Base-by-base conservation (phyloP, 2,113 vertebrate species). In the Egretta garzetta region DNA sequence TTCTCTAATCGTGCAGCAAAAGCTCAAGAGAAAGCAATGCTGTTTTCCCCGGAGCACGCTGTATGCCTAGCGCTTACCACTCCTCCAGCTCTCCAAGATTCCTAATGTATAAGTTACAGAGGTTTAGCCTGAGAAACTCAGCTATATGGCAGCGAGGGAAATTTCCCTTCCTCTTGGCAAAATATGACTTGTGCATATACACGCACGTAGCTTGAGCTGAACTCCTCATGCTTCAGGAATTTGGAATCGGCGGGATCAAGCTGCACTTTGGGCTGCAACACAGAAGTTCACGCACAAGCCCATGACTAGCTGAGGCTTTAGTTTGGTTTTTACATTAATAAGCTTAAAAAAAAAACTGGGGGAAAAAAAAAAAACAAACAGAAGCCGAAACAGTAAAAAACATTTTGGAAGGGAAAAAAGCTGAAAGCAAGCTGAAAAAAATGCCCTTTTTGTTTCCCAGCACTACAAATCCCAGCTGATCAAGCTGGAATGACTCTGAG, bases 191-290 rank as follows among this genome's bases (percentile, higher is more conserved):
- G 49, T 0, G 6, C 45, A 35, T 45, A 76, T 8, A 66, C 49
- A 89, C 0, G 22, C 90, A 95, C 3, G 4, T 64, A 95, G 92
- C 85, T 83, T 39, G 87, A 32, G 73, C 49, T 64, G 37, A 86
- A 86, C 73, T 94, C 66, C 77, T 96, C 92, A 88, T 70, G 30
- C 70, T 88, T 93, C 58, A 94, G 90, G 95, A 96, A 96, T 94
- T 60, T 93, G 74, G 60, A 91, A 85, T 56, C 8, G 7, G 53
- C 1, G 9, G 41, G 81, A 93, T 41, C 30, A 68, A 88, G 66
- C 49, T 82, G 70, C 22, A 24, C 22, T 85, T 95, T 21, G 53
- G 41, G 35, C 53, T 73, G 49, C n/a, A 66, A 89, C 76, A 80
- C 73, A 58, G 60, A 94, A 82, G 11, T 18, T 80, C 47, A 14